phyloP scores from a whole-genome alignment of 1,140 invertebrate genomes.

The Drosophila bocki region DNA sequence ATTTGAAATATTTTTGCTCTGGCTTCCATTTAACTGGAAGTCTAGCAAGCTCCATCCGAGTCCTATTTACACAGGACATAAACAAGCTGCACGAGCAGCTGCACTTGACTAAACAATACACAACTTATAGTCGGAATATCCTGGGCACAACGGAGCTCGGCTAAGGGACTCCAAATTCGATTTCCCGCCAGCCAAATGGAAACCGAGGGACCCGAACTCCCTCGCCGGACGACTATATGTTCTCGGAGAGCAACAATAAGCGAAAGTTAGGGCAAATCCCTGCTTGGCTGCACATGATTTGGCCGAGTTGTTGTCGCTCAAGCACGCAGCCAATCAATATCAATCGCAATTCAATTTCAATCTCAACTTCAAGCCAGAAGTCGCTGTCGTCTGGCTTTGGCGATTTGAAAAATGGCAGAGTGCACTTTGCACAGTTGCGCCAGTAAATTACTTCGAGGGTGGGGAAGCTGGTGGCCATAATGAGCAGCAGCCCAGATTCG shows the following conservation, averaged over 20 bases:
- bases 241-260: slow-evolving; percentile 60
- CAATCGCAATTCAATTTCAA: slow-evolving; percentile 83
- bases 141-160: slow-evolving; percentile 15
- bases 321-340: slow-evolving; percentile 82
- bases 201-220: slow-evolving; percentile 10
- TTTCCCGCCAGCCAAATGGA: slow-evolving; percentile 62
- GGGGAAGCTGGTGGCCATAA: slow-evolving; percentile 61
- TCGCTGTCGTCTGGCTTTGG: slow-evolving; percentile 58
- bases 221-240: slow-evolving; percentile 12
- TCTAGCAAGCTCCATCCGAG: slow-evolving; percentile 16
- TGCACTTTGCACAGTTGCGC: slow-evolving; percentile 72
- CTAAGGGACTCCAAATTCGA: slow-evolving; percentile 65
- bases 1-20: slow-evolving; percentile 5
- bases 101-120: slow-evolving; percentile 81
- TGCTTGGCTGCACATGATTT: slow-evolving; percentile 67
- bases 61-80: slow-evolving; percentile 66
- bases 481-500: slow-evolving; percentile 55
- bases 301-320: slow-evolving; percentile 76
- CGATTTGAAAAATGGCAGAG: slow-evolving; percentile 79
- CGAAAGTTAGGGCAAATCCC: slow-evolving; percentile 74
- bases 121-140: slow-evolving; percentile 40
- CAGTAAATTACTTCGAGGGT: slow-evolving; percentile 74
- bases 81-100: slow-evolving; percentile 72
- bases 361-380: slow-evolving; percentile 78
- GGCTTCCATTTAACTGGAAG: slow-evolving; percentile 6